Conservation (phyloP, 2,888 invertebrate genomes). For the Phaonia tiefii region DNA sequence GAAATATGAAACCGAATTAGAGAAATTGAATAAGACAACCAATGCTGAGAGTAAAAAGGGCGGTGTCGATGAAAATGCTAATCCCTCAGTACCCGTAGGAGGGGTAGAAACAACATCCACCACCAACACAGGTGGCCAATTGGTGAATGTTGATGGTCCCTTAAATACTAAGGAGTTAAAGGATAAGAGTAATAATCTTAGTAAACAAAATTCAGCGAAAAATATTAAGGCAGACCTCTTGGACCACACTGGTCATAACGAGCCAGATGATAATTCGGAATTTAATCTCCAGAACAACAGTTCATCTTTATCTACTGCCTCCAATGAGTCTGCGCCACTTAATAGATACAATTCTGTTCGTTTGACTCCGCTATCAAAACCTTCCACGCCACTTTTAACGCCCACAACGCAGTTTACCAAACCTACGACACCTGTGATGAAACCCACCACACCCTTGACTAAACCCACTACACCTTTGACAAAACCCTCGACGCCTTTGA, state of each 20-base stretch:
- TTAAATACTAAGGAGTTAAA: conserved; percentile 77
- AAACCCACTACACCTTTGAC: conserved; percentile 19
- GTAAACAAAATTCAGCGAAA: conserved; percentile 80
- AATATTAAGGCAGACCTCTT: conserved; percentile 67
- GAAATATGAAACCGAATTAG: conserved; percentile 79
- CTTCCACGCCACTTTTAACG: conserved; percentile 30
- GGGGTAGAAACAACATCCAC: background rate
- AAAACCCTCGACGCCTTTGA: conserved; percentile 35
- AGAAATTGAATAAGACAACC: conserved; percentile 70
- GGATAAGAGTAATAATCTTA: conserved; percentile 79
- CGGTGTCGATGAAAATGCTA: background rate
- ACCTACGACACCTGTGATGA: conserved; percentile 10
- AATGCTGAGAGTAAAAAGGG: conserved; percentile 68
- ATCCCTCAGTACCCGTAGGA: background rate
- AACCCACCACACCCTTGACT: conserved; percentile 7
- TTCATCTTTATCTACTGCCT: conserved; percentile 4
- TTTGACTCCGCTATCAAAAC: conserved; percentile 68
- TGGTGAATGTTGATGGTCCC: conserved; percentile 50
- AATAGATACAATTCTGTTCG: conserved; percentile 66
- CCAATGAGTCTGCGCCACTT: background rate
- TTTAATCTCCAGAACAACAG: background rate
- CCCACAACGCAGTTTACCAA: conserved; percentile 35
- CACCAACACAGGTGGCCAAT: background rate
- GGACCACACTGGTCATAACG: background rate
- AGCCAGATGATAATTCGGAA: conserved; percentile 27